Base-by-base conservation (phyloP, 1,140 invertebrate genomes). In the Drosophila insularis region DNA sequence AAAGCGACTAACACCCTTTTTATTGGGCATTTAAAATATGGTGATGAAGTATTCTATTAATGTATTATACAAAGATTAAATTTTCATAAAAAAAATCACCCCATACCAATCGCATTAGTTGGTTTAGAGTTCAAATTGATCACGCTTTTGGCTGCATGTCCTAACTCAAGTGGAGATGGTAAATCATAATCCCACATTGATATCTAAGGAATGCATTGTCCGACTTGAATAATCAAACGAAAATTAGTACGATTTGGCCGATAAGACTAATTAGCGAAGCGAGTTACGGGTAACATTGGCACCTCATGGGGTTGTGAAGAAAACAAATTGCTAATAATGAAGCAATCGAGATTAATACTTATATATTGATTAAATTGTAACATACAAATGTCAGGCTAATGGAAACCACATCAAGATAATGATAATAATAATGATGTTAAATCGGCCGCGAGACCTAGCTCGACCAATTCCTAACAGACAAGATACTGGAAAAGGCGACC, bases 401-500 rank as follows among this genome's bases (percentile, higher is more conserved):
- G 43, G 19, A 50, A 21, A 10, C 17, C 7, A 6, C 40, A 46
- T 14, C 5, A 35, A 35, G 32, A 43, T 19, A 14, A 46, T 17
- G 14, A 46, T 46, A 7, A 46, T 46, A 14, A 17, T 21, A 10
- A 50, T 50, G 8, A 21, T 50, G 17, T 10, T 50, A 17, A 50
- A 21, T 19, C 2, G 43, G 19, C 17, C 17, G 43, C 17, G 2
- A 50, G 17, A 50, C 17, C 43, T 50, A 50, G 17, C 43, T 50
- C 43, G 43, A 50, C 43, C 43, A 50, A 50, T 21, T 50, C 17
- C 43, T 50, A 21, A 50, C 43, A 21, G 43, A 50, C 43, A 50
- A 10, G 43, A 50, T 11, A 21, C 43, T 50, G 43, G 10, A 19
- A 50, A 21, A 8, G 43, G 60, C 71, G 63, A 63, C 69, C 66